phyloP scores from a whole-genome alignment of 2,888 invertebrate genomes.

The Ennomos fuscantarius region DNA sequence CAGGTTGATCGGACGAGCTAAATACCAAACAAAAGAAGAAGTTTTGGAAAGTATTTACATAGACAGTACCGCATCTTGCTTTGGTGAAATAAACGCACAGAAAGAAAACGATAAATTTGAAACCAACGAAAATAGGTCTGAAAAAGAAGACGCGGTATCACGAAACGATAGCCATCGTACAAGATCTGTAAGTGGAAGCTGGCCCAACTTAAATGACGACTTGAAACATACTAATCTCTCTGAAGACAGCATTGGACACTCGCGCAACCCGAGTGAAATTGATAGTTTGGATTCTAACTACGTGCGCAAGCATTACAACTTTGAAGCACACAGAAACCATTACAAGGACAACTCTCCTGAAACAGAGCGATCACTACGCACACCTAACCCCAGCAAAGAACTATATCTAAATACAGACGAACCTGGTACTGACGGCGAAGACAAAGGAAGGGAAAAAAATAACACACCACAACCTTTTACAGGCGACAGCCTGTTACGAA shows the following conservation, averaged over 20 bases:
- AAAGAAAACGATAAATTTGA: slow-evolving; percentile 64
- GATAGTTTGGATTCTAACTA: slow-evolving; percentile 86
- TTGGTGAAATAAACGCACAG: slow-evolving; percentile 78
- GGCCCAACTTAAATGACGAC: slow-evolving; percentile 79
- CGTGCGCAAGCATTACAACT: slow-evolving; percentile 83
- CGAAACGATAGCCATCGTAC: slow-evolving; percentile 69
- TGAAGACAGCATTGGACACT: slow-evolving; percentile 80
- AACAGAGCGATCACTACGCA: slow-evolving; percentile 67
- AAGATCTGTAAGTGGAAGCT: slow-evolving; percentile 75
- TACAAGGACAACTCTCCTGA: slow-evolving; percentile 81
- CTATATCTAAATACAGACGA: slow-evolving; percentile 74
- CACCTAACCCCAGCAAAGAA: slow-evolving; percentile 69
- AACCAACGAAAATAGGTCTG: slow-evolving; percentile 60
- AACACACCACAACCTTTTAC: slow-evolving; percentile 79
- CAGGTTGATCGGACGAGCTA: slow-evolving; percentile 80
- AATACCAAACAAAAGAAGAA: slow-evolving; percentile 82
- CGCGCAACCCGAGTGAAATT: slow-evolving; percentile 82
- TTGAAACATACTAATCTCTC: slow-evolving; percentile 71
- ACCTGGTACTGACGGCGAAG: slow-evolving; percentile 70
- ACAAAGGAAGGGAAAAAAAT: slow-evolving; percentile 68
- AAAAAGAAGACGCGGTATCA: slow-evolving; percentile 69
- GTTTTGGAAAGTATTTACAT: slow-evolving; percentile 81
- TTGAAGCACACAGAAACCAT: slow-evolving; percentile 75
- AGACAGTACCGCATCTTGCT: slow-evolving; percentile 81
- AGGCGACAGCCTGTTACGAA: slow-evolving; percentile 75